A percentile compares a stretch with the other conserved stretches of the same genome.
phyloP scores from a whole-genome alignment of 2,888 invertebrate genomes.

The Catocala sponsa region DNA sequence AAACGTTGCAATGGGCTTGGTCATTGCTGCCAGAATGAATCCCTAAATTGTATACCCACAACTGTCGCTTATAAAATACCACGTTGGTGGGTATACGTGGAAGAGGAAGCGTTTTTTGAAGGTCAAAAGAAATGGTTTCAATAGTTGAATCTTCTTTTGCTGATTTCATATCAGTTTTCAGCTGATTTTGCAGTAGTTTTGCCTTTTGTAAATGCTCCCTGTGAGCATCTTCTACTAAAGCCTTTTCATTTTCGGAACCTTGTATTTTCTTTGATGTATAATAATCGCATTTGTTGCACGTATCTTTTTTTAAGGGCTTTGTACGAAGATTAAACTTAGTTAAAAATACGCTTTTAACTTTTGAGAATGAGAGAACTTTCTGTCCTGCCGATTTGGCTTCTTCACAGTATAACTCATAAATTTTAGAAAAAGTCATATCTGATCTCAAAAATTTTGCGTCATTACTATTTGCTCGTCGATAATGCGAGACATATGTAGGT shows the following conservation, averaged over 20 bases:
- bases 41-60: background rate
- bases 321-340: constrained; percentile 1
- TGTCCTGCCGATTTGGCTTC: background rate
- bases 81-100: background rate
- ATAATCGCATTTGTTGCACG: background rate
- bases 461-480: background rate
- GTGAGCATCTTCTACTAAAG: no score
- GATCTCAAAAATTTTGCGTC: no score
- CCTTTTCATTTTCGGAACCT: no score
- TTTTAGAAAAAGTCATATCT: no score
- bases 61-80: background rate
- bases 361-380: background rate
- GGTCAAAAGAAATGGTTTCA: background rate
- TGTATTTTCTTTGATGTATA: background rate
- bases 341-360: background rate
- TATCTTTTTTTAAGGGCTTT: background rate
- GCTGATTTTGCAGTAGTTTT: no score
- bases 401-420: no score
- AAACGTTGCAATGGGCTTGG: no score
- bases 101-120: constrained; percentile 2
- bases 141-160: no score
- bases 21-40: no score
- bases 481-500: background rate
- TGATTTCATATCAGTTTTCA: no score
- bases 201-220: no score